Evolutionary conservation across 2,113 vertebrate species (phyloP).

Genomic region (Seriola quinqueradiata): DNA sequence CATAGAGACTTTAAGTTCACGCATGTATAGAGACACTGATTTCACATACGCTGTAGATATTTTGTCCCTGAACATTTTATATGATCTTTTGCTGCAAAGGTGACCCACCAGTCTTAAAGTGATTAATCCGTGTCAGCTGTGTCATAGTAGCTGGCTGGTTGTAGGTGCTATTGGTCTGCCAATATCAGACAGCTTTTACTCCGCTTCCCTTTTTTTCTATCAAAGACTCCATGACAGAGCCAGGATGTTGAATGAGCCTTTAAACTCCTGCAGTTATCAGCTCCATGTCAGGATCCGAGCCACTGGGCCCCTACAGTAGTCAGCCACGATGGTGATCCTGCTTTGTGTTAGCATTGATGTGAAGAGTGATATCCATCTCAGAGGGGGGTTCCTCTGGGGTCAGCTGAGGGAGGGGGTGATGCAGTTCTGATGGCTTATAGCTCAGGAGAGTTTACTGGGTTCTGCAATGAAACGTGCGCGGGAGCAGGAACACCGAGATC

Average conservation of each 20-base stretch:
- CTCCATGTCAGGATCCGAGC: constrained; percentile 16
- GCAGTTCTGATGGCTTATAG: background rate
- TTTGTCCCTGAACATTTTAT: background rate
- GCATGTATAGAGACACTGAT: background rate
- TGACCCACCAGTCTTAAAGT: no score
- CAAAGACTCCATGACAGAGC: background rate
- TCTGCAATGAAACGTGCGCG: constrained; percentile 26
- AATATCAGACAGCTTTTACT: constrained; percentile 2
- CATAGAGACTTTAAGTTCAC: no score
- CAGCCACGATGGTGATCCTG: constrained; percentile 13
- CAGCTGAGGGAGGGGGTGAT: background rate
- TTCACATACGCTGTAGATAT: background rate
- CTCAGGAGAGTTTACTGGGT: constrained; percentile 20
- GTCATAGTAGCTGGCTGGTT: background rate
- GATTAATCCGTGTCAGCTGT: background rate
- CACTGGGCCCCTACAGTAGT: constrained; percentile 20
- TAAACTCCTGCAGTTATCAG: constrained; percentile 12
- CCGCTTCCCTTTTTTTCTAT: background rate
- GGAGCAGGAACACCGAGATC: constrained; percentile 22
- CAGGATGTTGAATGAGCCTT: constrained; percentile 25
- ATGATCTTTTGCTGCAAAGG: background rate
- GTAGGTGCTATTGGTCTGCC: background rate
- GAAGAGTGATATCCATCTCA: constrained; percentile 42
- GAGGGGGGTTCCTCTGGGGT: constrained; percentile 9
- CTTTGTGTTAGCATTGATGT: constrained; percentile 40